Evolutionary conservation across 2,113 vertebrate genomes (phyloP).

Genomic region (Tragulus kanchil): DNA sequence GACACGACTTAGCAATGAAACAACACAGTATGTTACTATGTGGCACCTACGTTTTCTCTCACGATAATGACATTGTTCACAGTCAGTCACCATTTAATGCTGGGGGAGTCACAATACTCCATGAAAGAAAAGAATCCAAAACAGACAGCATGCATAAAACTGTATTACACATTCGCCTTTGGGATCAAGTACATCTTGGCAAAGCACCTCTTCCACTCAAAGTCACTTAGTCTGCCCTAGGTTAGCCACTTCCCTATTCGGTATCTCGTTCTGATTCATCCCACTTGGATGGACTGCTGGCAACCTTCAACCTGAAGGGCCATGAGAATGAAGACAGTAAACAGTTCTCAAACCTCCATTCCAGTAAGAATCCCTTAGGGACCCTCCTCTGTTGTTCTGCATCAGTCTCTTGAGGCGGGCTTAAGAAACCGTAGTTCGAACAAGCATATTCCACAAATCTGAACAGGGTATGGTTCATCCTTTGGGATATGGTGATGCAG

Average conservation of each 20-base stretch:
- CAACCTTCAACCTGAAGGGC: neutral
- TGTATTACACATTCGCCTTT: neutral
- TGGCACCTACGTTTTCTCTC: neutral
- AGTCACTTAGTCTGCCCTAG: neutral
- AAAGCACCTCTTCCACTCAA: neutral
- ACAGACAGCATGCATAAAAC: neutral
- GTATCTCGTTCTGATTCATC: neutral
- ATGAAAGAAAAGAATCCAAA: slow-evolving; percentile 37
- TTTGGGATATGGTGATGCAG: neutral
- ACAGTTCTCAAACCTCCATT: neutral
- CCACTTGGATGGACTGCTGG: neutral
- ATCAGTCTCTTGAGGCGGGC: neutral
- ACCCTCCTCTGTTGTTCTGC: neutral
- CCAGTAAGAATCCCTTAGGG: neutral
- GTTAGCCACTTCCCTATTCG: neutral
- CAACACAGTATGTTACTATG: neutral
- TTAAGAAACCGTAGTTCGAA: neutral
- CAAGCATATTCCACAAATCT: neutral
- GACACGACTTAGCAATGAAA: neutral
- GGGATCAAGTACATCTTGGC: neutral
- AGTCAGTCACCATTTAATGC: slow-evolving; percentile 27
- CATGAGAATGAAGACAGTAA: neutral
- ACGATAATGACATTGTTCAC: neutral
- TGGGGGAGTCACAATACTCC: neutral
- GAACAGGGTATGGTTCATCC: neutral